Conservation (phyloP, 2,113 vertebrate species). For the Phrynocephalus versicolor region DNA sequence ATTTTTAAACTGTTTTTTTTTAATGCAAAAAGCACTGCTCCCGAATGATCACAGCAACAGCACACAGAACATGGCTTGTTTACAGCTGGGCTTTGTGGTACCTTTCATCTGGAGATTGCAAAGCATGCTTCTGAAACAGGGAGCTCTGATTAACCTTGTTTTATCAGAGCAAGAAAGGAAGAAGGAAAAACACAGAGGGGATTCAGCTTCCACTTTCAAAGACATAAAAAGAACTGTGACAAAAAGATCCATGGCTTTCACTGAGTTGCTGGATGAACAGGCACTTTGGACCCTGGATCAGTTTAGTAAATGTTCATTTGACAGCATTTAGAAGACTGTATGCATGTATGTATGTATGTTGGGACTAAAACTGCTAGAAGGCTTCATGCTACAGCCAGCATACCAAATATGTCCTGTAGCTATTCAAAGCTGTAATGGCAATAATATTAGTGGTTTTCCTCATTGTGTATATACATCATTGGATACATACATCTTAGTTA, state of each 20-base stretch:
- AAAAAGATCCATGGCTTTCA: not conserved
- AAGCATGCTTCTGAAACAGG: conserved; percentile 1
- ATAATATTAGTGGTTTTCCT: no score
- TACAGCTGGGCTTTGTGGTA: not conserved
- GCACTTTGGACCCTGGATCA: not conserved
- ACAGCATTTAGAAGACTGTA: not conserved
- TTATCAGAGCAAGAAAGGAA: not conserved
- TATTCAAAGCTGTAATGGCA: no score
- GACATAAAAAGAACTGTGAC: not conserved
- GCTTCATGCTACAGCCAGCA: no score
- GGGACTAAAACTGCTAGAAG: no score
- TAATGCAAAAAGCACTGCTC: not conserved
- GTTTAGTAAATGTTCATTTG: not conserved
- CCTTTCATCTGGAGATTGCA: not conserved
- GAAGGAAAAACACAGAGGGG: not conserved
- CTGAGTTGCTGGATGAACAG: not conserved
- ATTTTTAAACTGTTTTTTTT: conserved; percentile 16
- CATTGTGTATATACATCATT: no score
- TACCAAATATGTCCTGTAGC: no score
- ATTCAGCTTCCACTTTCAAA: not conserved
- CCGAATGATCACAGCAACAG: not conserved
- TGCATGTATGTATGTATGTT: no score
- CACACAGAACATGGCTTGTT: not conserved
- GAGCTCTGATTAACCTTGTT: not conserved
- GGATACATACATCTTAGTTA: no score